Percentiles rank a stretch among this genome's conserved stretches.
Conservation (phyloP, 2,113 vertebrate species). For the Orientallactaga bullata region DNA sequence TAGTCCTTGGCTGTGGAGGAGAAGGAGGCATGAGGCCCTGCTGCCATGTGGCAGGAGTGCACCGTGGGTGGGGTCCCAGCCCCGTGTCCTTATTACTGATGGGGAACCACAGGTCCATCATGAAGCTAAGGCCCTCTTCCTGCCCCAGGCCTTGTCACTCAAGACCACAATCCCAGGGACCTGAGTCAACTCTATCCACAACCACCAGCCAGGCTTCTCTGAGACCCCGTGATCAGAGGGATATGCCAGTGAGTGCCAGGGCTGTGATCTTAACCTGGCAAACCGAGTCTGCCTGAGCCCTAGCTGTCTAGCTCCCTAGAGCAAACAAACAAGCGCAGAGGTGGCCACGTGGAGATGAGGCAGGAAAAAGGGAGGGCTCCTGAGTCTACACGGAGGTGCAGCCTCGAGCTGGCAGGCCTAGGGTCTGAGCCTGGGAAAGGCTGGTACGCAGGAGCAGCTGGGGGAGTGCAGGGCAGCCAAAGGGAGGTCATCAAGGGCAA, state of each 20-base stretch:
- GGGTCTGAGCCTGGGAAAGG: no score
- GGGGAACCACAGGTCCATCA: background rate
- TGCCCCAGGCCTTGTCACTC: background rate
- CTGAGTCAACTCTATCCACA: background rate
- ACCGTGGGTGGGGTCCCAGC: background rate
- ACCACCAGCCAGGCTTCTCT: background rate
- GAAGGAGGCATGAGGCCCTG: background rate
- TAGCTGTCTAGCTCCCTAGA: background rate
- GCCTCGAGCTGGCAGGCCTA: rapidly evolving
- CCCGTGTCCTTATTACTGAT: background rate
- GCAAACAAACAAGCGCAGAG: background rate
- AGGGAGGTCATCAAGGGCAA: background rate
- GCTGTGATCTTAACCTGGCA: background rate
- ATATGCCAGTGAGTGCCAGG: background rate
- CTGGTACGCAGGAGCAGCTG: no score
- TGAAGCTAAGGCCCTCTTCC: background rate
- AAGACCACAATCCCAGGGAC: background rate
- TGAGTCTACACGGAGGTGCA: background rate
- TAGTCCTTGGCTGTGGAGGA: constrained; percentile 92
- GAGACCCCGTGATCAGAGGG: rapidly evolving
- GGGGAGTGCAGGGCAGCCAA: background rate
- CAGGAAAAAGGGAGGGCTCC: background rate
- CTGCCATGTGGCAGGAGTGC: background rate
- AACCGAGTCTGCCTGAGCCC: background rate
- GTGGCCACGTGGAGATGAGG: rapidly evolving